Conservation (phyloP, 1,140 invertebrate species). For the Camponotus pennsylvanicus region DNA sequence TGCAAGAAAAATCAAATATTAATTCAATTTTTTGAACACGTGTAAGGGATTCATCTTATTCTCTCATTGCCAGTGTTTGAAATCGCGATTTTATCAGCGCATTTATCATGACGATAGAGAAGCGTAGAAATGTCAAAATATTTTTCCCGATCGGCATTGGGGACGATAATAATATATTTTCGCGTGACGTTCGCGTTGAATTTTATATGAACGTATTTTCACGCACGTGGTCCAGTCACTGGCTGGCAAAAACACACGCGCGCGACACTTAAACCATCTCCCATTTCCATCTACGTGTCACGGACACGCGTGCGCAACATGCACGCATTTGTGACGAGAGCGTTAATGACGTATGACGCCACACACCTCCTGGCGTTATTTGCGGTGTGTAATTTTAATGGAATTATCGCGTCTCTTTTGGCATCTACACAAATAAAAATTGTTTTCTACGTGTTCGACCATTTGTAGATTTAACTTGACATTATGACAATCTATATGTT, state of each 20-base stretch:
- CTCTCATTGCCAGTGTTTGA: neutral
- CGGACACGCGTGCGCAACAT: neutral
- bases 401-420: slow-evolving; percentile 68
- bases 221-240: slow-evolving; percentile 19
- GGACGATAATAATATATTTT: slow-evolving; percentile 50
- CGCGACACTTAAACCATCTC: slow-evolving; percentile 26
- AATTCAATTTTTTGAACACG: neutral
- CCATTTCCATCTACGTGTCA: neutral
- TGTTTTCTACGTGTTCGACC: slow-evolving; percentile 27
- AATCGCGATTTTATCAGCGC: neutral
- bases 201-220: slow-evolving; percentile 47
- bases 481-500: neutral
- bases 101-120: neutral
- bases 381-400: slow-evolving; percentile 64
- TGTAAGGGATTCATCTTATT: neutral
- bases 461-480: slow-evolving; percentile 44
- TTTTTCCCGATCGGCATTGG: slow-evolving; percentile 5
- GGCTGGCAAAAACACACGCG: slow-evolving; percentile 15
- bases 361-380: slow-evolving; percentile 44
- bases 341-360: slow-evolving; percentile 66
- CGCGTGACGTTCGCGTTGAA: slow-evolving; percentile 30
- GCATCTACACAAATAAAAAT: slow-evolving; percentile 34
- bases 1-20: neutral
- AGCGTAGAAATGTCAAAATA: slow-evolving; percentile 19
- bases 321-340: slow-evolving; percentile 53